Evolutionary conservation across 2,888 invertebrate species (phyloP).

Genomic region (Arctia plantaginis): DNA sequence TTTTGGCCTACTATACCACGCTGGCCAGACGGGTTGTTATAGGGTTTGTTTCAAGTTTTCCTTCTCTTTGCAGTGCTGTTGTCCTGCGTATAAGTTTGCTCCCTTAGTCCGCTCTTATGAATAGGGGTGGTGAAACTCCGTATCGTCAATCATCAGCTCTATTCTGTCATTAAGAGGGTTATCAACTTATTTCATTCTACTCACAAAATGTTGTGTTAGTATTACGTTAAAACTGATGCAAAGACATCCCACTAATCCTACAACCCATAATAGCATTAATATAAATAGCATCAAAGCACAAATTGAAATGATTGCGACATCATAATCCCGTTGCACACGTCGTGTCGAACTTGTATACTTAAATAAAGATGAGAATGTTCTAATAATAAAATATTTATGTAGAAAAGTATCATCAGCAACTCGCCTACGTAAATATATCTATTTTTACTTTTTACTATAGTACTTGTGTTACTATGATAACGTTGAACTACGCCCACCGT

Average conservation of each 20-base stretch:
- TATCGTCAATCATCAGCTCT: too few species aligned
- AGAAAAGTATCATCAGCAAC: constrained; percentile 54
- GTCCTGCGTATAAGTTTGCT: too few species aligned
- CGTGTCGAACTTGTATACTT: constrained; percentile 45
- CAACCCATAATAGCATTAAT: constrained; percentile 23
- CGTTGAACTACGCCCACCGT: not conserved
- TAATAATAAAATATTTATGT: constrained; percentile 60
- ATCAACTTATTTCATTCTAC: too few species aligned
- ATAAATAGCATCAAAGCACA: constrained; percentile 34
- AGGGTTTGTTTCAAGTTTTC: too few species aligned
- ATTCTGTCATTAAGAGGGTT: too few species aligned
- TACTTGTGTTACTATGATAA: constrained; percentile 25
- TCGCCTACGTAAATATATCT: constrained; percentile 54
- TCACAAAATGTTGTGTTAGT: not conserved
- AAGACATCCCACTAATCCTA: constrained; percentile 13
- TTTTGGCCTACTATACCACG: too few species aligned
- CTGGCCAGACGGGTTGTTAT: too few species aligned
- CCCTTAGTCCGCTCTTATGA: too few species aligned
- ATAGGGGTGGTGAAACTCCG: too few species aligned
- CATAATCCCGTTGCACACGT: constrained; percentile 59
- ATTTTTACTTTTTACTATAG: constrained; percentile 54
- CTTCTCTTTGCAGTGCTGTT: too few species aligned
- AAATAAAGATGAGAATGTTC: constrained; percentile 56
- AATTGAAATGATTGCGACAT: constrained; percentile 48
- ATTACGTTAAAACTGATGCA: constrained; percentile 3